Evolutionary conservation across 2,113 vertebrate genomes (phyloP), one percentile per base, ranked within the genome.

Genomic region (Vanacampus margaritifer): DNA sequence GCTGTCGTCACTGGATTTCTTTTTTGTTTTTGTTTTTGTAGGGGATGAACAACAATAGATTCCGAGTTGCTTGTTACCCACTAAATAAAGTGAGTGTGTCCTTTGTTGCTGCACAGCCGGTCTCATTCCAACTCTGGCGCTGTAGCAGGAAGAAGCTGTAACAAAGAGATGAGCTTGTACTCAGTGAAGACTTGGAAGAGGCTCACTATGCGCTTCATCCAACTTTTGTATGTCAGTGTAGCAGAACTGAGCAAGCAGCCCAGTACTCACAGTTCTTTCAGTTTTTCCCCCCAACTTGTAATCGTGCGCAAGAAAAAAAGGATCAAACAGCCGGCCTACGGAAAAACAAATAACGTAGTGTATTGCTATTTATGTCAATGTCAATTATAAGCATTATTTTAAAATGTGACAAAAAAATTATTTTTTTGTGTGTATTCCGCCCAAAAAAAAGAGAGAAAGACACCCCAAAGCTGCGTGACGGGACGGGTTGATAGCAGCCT

Each of bases 401-500:
- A n/a, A n/a, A n/a, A n/a, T n/a, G n/a, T n/a, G n/a, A n/a, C n/a
- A n/a, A n/a, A n/a, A n/a, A n/a, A n/a, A n/a, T n/a, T n/a, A n/a
- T n/a, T n/a, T n/a, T 46, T 14, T 46, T 21, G 3, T 21, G 46
- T 48, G 1, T 19, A 21, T 48, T 21, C 16, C 17, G 1, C 3
- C 9, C 1, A 36, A 60, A 60, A 60, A 60, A 21, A 36, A 19
- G 16, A 23, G 16, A 24, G 17, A 54, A n/a, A 1, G 9, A 23
- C 10, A n/a, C n/a, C 26, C 24, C 14, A 43, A 23, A n/a, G 19
- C 35, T 50, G 32, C 59, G 19, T 36, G 19, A 54, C 54, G 5
- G 61, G 54, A 60, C 50, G 67, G 32, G 65, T 64, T 51, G 53
- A 68, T 3, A 43, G 45, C 76, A 59, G 72, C 65, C 77, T 74